These are phyloP conservation scores for Ichneumoninae sp. DNA, from an alignment of 2,888 invertebrate species.

Conservation along the genomic window DNA sequence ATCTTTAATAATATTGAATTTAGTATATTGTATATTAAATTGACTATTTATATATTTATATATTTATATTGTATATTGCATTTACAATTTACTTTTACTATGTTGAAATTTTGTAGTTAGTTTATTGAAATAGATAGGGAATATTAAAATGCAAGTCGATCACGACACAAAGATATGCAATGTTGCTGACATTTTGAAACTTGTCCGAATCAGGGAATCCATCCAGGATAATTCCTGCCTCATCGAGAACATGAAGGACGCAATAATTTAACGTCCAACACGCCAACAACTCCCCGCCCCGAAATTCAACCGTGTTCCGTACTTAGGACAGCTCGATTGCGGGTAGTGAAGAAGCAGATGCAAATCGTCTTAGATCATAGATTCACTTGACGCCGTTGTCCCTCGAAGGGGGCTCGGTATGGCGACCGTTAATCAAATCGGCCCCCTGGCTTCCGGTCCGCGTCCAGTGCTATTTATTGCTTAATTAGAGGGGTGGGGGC, in stretches of 20 bases:
- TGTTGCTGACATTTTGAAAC: not conserved
- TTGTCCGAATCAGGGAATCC: slow-evolving; percentile 29
- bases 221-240: slow-evolving; percentile 2
- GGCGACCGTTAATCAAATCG: slow-evolving; percentile 66
- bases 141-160: too few species aligned
- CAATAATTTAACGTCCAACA: slow-evolving; percentile 69
- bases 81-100: too few species aligned
- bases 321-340: slow-evolving; percentile 52
- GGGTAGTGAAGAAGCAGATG: slow-evolving; percentile 72
- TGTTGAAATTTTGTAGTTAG: too few species aligned
- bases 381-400: slow-evolving; percentile 22
- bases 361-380: slow-evolving; percentile 60
- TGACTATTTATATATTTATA: too few species aligned
- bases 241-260: slow-evolving; percentile 65
- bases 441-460: slow-evolving; percentile 71
- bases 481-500: slow-evolving; percentile 71
- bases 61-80: too few species aligned
- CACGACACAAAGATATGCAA: not conserved
- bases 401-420: slow-evolving; percentile 4
- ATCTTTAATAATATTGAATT: too few species aligned
- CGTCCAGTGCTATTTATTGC: slow-evolving; percentile 70
- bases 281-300: not conserved
- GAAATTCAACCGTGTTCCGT: slow-evolving; percentile 64
- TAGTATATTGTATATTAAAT: too few species aligned
- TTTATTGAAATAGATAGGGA: too few species aligned